Evolutionary conservation across 1,140 invertebrate genomes (phyloP).

Genomic region (Cotesia typhae): DNA sequence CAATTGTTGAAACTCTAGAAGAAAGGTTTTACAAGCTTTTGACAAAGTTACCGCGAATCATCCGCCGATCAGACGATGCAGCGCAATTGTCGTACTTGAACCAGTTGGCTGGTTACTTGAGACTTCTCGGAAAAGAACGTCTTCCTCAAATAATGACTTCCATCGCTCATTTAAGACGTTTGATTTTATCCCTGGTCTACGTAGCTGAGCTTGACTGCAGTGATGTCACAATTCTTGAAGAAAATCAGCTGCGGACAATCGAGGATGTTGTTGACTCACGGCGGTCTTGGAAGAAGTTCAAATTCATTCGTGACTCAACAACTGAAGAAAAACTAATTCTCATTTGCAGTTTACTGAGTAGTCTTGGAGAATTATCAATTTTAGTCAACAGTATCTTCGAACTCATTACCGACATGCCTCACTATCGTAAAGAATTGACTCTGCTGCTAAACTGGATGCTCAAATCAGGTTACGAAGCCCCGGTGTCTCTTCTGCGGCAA

Average conservation of each 20-base stretch:
- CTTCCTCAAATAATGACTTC: conserved; percentile 67
- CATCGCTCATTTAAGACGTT: conserved; percentile 62
- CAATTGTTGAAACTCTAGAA: conserved; percentile 67
- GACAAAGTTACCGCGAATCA: conserved; percentile 67
- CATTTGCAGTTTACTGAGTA: conserved; percentile 66
- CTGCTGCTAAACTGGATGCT: conserved; percentile 66
- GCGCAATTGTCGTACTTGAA: conserved; percentile 68
- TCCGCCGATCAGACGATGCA: conserved; percentile 70
- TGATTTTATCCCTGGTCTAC: conserved; percentile 67
- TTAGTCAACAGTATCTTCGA: conserved; percentile 70
- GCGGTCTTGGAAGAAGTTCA: conserved; percentile 68
- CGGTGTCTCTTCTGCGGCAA: conserved; percentile 54
- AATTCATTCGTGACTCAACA: conserved; percentile 61
- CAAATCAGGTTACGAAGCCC: neutral
- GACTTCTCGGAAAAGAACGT: conserved; percentile 66
- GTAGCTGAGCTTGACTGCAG: conserved; percentile 66
- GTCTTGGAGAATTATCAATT: conserved; percentile 64
- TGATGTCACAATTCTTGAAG: conserved; percentile 67
- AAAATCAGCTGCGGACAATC: conserved; percentile 63
- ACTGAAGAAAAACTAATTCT: conserved; percentile 61
- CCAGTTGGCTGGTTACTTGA: conserved; percentile 71
- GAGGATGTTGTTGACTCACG: conserved; percentile 47
- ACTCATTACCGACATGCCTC: conserved; percentile 59
- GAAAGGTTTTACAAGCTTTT: conserved; percentile 69
- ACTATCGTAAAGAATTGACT: conserved; percentile 66